Conservation (phyloP, 2,888 invertebrate genomes). For the Abscondita cerata region DNA sequence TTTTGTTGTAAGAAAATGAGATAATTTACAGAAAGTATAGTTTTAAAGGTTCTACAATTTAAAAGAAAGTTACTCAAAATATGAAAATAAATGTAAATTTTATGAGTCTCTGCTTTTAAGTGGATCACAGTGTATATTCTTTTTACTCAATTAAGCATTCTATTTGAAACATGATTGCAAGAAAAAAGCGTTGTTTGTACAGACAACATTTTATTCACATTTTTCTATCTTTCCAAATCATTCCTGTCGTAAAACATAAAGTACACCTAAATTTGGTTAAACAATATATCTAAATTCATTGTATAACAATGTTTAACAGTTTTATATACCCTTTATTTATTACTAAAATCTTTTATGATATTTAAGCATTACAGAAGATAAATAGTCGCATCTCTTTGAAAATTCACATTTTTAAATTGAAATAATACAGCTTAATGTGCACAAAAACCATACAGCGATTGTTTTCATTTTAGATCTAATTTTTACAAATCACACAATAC, state of each 20-base stretch:
- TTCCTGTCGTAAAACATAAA: neutral
- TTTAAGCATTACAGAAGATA: conserved; percentile 19
- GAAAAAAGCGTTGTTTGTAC: too few relatives aligned
- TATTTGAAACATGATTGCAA: too few relatives aligned
- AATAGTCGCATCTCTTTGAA: conserved; percentile 18
- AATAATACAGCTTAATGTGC: neutral
- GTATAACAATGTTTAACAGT: conserved; percentile 8
- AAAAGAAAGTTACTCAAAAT: too few relatives aligned
- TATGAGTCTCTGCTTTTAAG: too few relatives aligned
- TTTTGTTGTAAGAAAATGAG: too few relatives aligned
- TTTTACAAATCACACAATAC: conserved; percentile 1
- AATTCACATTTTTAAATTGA: conserved; percentile 13
- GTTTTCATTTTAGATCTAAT: conserved; percentile 2
- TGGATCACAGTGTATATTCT: too few relatives aligned
- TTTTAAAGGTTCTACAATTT: too few relatives aligned
- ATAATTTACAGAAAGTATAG: too few relatives aligned
- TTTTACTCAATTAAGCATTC: too few relatives aligned
- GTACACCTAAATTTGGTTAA: conserved; percentile 3
- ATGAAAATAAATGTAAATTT: too few relatives aligned
- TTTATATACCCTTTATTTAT: conserved; percentile 3
- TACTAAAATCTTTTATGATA: neutral
- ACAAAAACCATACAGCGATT: neutral
- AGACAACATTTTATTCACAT: conserved; percentile 14
- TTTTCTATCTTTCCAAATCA: conserved; percentile 1
- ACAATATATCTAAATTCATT: conserved; percentile 1